These are phyloP conservation scores for Epizoanthus fatuus DNA, from an alignment of 92 coral and sea anemone genomes.

Conservation along the genomic window DNA sequence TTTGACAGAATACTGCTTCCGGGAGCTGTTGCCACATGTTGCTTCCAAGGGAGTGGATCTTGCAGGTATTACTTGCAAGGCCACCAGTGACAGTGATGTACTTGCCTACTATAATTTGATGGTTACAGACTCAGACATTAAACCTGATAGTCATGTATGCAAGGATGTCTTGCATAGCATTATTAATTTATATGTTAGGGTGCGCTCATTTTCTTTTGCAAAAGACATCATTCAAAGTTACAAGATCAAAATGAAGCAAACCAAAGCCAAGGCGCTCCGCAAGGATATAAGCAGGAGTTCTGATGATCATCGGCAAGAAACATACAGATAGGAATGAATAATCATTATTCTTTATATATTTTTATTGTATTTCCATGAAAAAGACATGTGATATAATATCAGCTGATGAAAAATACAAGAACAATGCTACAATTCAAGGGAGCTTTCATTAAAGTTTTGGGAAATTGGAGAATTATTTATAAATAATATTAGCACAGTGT, in stretches of 20 bases:
- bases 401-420: no score
- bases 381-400: no score
- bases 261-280: no score
- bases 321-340: no score
- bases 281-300: no score
- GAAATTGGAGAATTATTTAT: no score
- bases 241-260: slow-evolving; percentile 4
- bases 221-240: neutral
- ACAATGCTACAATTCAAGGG: no score
- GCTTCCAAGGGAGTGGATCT: slow-evolving; percentile 36
- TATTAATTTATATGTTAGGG: slow-evolving; percentile 32
- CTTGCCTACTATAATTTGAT: slow-evolving; percentile 28
- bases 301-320: no score
- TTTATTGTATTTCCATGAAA: no score
- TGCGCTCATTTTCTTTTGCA: slow-evolving; percentile 16
- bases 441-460: no score
- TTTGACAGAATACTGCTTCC: slow-evolving; percentile 32
- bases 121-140: slow-evolving; percentile 21
- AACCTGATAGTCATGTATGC: slow-evolving; percentile 37
- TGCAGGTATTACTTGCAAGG: slow-evolving; percentile 30
- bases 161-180: slow-evolving; percentile 49
- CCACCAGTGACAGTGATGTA: slow-evolving; percentile 48
- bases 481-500: no score
- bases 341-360: no score
- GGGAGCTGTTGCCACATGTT: slow-evolving; percentile 3